Evolutionary conservation across 2,888 invertebrate species (phyloP), one percentile per base, ranked within the genome.

Genomic region (Marronus borbonicus): DNA sequence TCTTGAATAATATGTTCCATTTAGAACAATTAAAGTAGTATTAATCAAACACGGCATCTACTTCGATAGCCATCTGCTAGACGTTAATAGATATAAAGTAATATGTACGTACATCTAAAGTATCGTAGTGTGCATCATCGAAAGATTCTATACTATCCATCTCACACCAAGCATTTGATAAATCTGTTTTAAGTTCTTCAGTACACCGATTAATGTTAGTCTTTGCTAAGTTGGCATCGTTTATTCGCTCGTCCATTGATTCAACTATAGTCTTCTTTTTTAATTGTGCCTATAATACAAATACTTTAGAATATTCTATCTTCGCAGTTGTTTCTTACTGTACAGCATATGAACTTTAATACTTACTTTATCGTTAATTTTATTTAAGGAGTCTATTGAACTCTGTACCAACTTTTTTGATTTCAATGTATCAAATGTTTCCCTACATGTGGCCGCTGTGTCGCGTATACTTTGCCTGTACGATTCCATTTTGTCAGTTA

Each of bases 331-430:
- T 7, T 10, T 65, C 36, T 31, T 36, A 65, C 5, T 31, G 4
- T 31, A 31, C 31, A 31, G 31, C 31, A 31, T 31, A 39, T 20
- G 36, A 65, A 44, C 12, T 50, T 28, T 1, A 24, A 14, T 58
- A 72, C 70, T 72, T 72, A 72, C 70, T 12, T 17, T 55, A 39
- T 36, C 39, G 20, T 39, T 58, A 39, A 72, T 39, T 58, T 17
- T 36, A 72, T 72, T 39, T 39, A 72, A 55, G 10, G 58, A 20
- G n/a, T 39, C 17, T 60, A 72, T 39, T 52, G 58, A 10, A 72
- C 1, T 36, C 8, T 58, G 36, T 14, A 68, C 68, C 20, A 39
- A 58, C 17, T 72, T 20, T 17, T 20, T 14, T 12, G 58, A 10
- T 5, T 72, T 58, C 8, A 58, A 58, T 58, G 8, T 36, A 4